Evolutionary conservation across 2,113 vertebrate species (phyloP).

Genomic region (Hippocampus barbouri): DNA sequence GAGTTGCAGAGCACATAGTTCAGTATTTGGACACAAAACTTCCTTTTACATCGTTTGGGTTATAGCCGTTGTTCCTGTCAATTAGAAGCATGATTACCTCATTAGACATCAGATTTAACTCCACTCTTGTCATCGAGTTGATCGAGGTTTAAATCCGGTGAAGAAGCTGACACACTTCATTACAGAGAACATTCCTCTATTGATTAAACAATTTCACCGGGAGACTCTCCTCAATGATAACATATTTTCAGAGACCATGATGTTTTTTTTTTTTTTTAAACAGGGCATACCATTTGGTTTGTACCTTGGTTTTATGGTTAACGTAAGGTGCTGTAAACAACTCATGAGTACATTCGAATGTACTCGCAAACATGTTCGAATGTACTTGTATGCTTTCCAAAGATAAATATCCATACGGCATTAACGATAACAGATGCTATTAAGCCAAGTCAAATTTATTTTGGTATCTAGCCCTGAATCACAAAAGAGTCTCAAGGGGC

Average conservation of each 20-base stretch:
- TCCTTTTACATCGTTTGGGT: neutral
- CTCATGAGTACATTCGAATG: no score
- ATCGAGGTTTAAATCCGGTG: conserved; percentile 81
- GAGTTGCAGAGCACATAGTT: neutral
- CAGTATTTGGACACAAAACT: neutral
- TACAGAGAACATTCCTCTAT: conserved; percentile 86
- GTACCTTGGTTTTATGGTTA: neutral
- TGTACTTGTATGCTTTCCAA: no score
- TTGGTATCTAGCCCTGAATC: no score
- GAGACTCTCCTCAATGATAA: conserved; percentile 76
- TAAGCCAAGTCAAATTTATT: no score
- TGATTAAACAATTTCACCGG: conserved; percentile 84
- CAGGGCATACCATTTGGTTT: neutral
- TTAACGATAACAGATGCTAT: no score
- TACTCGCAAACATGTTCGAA: no score
- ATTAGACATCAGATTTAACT: conserved; percentile 68
- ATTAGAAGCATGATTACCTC: conserved; percentile 71
- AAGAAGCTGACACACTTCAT: conserved; percentile 91
- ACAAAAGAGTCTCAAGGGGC: no score
- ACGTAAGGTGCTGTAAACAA: neutral
- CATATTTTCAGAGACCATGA: conserved; percentile 11
- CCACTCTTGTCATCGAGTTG: conserved; percentile 79
- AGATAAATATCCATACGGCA: no score
- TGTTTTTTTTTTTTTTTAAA: conserved; percentile 5
- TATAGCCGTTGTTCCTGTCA: conserved; percentile 35